phyloP scores from a whole-genome alignment of 2,888 invertebrate genomes.

The Rotaria socialis region DNA sequence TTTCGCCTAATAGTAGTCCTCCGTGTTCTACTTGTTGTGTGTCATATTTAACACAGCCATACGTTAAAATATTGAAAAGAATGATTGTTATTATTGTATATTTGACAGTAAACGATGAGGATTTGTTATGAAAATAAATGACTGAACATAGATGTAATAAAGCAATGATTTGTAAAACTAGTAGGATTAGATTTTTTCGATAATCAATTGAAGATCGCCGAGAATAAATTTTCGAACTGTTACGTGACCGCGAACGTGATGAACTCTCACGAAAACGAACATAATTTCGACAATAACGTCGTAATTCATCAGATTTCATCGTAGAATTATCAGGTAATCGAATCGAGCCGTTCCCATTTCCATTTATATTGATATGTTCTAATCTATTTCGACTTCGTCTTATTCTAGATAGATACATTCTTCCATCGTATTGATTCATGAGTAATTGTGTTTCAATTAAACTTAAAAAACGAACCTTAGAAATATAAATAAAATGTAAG shows the following conservation, averaged over 20 bases:
- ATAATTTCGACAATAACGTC: slow-evolving; percentile 23
- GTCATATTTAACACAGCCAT: slow-evolving; percentile 20
- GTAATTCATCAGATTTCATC: background rate
- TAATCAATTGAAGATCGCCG: background rate
- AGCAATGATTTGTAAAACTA: background rate
- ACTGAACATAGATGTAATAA: slow-evolving; percentile 10
- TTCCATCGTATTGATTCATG: background rate
- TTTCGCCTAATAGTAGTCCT: background rate
- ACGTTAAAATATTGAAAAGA: background rate
- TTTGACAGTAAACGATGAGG: background rate
- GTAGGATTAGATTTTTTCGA: background rate
- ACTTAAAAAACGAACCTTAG: background rate
- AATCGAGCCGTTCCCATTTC: background rate
- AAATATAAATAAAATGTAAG: background rate
- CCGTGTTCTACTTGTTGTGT: slow-evolving; percentile 8
- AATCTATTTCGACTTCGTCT: slow-evolving; percentile 9
- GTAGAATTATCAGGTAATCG: background rate
- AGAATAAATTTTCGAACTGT: background rate
- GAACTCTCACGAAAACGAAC: slow-evolving; percentile 17
- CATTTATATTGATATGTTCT: background rate
- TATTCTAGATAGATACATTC: background rate
- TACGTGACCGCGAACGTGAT: background rate
- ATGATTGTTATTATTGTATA: background rate
- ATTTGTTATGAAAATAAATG: background rate
- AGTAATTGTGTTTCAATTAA: background rate